phyloP scores from a whole-genome alignment of 2,888 invertebrate genomes.

The Leucoptera coffeella region DNA sequence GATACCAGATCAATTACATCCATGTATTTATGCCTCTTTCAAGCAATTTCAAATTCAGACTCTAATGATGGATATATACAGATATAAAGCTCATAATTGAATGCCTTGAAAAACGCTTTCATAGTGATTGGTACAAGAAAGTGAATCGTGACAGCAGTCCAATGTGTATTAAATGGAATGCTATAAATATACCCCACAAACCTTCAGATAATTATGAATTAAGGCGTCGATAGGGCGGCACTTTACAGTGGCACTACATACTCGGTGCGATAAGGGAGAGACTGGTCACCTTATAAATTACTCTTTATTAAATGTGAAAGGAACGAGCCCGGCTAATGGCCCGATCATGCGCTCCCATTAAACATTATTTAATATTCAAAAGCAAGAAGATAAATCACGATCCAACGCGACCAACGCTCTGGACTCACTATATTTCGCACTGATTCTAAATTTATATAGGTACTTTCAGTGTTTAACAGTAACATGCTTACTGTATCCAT shows the following conservation, averaged over 20 bases:
- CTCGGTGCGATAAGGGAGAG: slow-evolving; percentile 46
- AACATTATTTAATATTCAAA: slow-evolving; percentile 55
- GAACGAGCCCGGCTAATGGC: slow-evolving; percentile 47
- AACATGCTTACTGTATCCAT: too few species aligned
- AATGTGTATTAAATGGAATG: slow-evolving; percentile 3
- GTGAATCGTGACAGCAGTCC: background rate
- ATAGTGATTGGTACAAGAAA: too few species aligned
- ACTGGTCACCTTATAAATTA: slow-evolving; percentile 50
- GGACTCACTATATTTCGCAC: too few species aligned
- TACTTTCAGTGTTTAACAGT: too few species aligned
- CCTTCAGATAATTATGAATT: slow-evolving; percentile 35
- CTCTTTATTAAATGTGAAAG: slow-evolving; percentile 54
- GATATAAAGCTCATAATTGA: too few species aligned
- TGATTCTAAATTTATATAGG: too few species aligned
- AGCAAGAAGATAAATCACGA: slow-evolving; percentile 48
- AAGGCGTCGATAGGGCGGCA: slow-evolving; percentile 42
- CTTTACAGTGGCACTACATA: slow-evolving; percentile 47
- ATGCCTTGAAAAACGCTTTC: too few species aligned
- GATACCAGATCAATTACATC: too few species aligned
- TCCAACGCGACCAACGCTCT: slow-evolving; percentile 40
- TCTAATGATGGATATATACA: too few species aligned
- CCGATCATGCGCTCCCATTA: slow-evolving; percentile 54
- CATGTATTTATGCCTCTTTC: too few species aligned
- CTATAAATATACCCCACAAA: slow-evolving; percentile 3
- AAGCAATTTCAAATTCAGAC: too few species aligned